Conservation (phyloP, 2,797 vertebrate species). For the Tauraco hartlaubi region DNA sequence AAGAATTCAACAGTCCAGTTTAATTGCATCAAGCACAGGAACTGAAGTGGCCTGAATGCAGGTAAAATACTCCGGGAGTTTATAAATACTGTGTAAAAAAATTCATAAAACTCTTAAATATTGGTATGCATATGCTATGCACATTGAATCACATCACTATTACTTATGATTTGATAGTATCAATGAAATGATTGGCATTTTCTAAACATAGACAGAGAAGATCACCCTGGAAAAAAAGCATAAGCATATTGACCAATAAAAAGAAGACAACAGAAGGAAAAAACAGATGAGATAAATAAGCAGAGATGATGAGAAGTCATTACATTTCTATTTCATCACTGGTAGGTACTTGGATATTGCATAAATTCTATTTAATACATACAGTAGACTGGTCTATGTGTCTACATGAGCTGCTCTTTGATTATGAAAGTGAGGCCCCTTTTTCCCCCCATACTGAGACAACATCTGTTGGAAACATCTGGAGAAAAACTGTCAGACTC, state of each 20-base stretch:
- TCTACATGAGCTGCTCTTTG: background rate
- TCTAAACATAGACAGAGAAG: background rate
- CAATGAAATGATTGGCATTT: background rate
- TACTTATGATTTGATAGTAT: background rate
- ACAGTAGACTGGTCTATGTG: background rate
- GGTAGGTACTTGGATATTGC: background rate
- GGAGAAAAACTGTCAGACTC: background rate
- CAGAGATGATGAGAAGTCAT: background rate
- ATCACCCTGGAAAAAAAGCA: background rate
- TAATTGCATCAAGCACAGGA: slow-evolving; percentile 19
- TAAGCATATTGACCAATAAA: background rate
- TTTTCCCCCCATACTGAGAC: background rate
- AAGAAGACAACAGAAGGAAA: background rate
- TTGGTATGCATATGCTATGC: background rate
- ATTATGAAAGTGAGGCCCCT: background rate
- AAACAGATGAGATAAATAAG: background rate
- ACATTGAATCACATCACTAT: background rate
- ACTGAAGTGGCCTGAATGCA: background rate
- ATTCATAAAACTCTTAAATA: background rate
- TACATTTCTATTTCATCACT: background rate
- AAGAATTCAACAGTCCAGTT: background rate
- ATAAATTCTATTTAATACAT: background rate
- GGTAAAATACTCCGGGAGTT: background rate
- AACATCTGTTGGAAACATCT: background rate
- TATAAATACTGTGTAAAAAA: background rate